Evolutionary conservation across 2,113 vertebrate species (phyloP), one percentile per base, ranked within the genome.

Genomic region (Entelurus aequoreus): DNA sequence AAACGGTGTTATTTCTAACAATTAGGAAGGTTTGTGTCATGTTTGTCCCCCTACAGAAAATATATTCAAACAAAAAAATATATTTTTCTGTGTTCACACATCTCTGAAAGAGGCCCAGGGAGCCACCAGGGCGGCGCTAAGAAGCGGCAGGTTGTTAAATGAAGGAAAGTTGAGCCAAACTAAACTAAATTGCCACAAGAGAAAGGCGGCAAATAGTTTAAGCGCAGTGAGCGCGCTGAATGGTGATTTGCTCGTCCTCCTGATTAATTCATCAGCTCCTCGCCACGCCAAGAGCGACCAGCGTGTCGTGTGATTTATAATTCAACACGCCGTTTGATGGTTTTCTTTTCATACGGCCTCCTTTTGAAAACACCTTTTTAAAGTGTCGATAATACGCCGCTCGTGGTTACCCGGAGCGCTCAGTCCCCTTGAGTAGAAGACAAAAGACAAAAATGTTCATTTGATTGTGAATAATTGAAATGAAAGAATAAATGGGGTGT

Each of bases 241-340:
- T 61, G 67, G 37, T 74, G 67, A 71, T 54, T 73, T 61, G 65
- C 46, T 71, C 60, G 55, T 40, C 48, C 68, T 71, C 50, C 57
- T 78, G 58, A 74, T 80, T 80, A 68, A 82, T 84, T 82, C 28
- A 79, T 76, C 63, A 63, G 60, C 44, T 60, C 49, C 40, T 65
- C 65, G 77, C 75, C 53, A 65, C 71, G 62, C 67, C 54, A 46
- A 71, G 60, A 72, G 51, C 61, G 68, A 57, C 62, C 73, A 47
- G 66, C 48, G 77, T 61, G 76, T 69, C 57, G 19, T 58, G 46
- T 76, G 69, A 86, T 86, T 65, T 72, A 88, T 84, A 81, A 88
- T 90, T 85, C 79, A 84, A n/a, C 60, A 63, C 61, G 59, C 60
- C 51, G 73, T 62, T 71, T 78, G 62, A 77, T 82, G 65, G 75